These are phyloP conservation scores for Brachynemurus nebulosus DNA, from an alignment of 2,888 invertebrate genomes.

Conservation along the genomic window DNA sequence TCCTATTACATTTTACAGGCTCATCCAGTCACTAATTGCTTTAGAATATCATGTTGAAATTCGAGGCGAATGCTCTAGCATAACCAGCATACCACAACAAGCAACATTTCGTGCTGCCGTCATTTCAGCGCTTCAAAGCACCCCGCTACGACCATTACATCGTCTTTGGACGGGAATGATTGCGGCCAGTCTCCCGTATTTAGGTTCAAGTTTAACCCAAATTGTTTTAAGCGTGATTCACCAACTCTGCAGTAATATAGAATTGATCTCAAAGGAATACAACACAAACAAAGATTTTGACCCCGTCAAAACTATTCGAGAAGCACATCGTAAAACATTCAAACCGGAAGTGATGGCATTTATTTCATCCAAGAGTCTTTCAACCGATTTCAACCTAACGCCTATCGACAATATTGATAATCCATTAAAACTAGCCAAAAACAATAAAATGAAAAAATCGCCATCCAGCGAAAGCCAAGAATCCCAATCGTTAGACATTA, in stretches of 20 bases:
- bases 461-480: slow-evolving; percentile 1
- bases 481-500: background rate
- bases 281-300: slow-evolving; percentile 20
- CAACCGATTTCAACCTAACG: slow-evolving; percentile 7
- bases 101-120: slow-evolving; percentile 71
- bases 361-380: slow-evolving; percentile 5
- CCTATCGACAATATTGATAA: slow-evolving; percentile 7
- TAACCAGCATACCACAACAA: slow-evolving; percentile 59
- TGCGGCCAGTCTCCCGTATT: slow-evolving; percentile 65
- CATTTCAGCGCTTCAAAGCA: slow-evolving; percentile 57
- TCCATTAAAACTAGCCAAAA: background rate
- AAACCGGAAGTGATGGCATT: slow-evolving; percentile 2
- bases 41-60: slow-evolving; percentile 54
- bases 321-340: slow-evolving; percentile 1
- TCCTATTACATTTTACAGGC: slow-evolving; percentile 28
- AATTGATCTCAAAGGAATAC: slow-evolving; percentile 39
- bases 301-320: background rate
- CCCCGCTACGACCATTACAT: slow-evolving; percentile 57
- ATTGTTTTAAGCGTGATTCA: slow-evolving; percentile 65
- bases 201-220: slow-evolving; percentile 60
- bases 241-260: slow-evolving; percentile 66
- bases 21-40: slow-evolving; percentile 57
- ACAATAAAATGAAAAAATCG: slow-evolving; percentile 4
- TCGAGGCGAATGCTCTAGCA: slow-evolving; percentile 45
- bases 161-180: slow-evolving; percentile 73